phyloP scores from a whole-genome alignment of 2,888 invertebrate species.

The Eulithis prunata region DNA sequence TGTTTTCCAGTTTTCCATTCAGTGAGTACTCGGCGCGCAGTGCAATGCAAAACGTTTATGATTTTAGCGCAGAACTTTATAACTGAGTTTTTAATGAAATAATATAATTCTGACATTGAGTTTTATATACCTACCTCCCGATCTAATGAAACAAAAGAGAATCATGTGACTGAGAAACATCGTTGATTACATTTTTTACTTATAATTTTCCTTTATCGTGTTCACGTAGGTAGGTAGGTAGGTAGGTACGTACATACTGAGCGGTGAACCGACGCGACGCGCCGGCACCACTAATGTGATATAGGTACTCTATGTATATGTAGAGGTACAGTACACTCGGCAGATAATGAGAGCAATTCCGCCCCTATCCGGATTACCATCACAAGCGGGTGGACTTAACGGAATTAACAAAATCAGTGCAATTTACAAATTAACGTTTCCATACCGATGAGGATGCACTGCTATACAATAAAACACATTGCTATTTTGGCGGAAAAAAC shows the following conservation, averaged over 20 bases:
- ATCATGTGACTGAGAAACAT: no score
- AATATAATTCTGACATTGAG: background rate
- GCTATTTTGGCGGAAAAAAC: no score
- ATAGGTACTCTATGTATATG: no score
- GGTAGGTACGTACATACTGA: no score
- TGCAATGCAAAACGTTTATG: background rate
- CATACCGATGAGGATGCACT: constrained; percentile 12
- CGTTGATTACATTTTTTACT: no score
- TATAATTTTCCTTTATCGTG: no score
- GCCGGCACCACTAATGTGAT: background rate
- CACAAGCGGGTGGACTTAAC: constrained; percentile 14
- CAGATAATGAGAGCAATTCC: constrained; percentile 12
- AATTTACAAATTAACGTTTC: constrained; percentile 12
- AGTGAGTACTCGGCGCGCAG: background rate
- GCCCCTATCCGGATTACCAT: constrained; percentile 15
- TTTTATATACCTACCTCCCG: background rate
- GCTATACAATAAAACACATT: background rate
- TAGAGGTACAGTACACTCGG: background rate
- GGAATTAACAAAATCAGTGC: constrained; percentile 23
- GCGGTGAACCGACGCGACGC: no score
- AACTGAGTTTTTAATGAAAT: background rate
- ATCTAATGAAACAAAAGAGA: no score
- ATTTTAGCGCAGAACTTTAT: background rate
- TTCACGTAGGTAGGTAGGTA: no score
- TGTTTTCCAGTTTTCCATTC: constrained; percentile 22